Percentiles rank a stretch among this genome's conserved stretches.
Evolutionary conservation across 1,140 invertebrate species (phyloP).

Genomic region (Oreohelix idahoensis): DNA sequence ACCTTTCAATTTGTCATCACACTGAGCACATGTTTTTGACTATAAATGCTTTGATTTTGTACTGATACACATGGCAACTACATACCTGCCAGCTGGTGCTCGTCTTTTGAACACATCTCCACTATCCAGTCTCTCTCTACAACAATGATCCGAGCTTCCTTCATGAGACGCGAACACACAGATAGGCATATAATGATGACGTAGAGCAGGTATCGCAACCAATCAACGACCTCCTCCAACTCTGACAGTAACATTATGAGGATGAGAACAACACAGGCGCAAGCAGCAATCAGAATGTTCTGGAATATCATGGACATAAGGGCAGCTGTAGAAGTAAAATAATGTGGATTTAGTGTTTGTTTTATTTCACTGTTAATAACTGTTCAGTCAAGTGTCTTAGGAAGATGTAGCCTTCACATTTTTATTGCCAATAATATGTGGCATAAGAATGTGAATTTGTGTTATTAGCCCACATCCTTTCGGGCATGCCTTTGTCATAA

Average conservation of each 20-base stretch:
- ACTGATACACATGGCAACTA: background rate
- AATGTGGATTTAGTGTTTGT: background rate
- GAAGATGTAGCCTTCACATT: no score
- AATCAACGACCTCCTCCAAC: background rate
- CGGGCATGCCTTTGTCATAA: no score
- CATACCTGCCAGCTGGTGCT: conserved; percentile 54
- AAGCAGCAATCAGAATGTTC: conserved; percentile 53
- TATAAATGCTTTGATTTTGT: no score
- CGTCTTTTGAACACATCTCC: conserved; percentile 62
- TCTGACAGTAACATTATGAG: background rate
- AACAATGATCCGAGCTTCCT: conserved; percentile 72
- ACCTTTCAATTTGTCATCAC: no score
- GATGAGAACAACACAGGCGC: conserved; percentile 49
- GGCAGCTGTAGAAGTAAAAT: conserved; percentile 41
- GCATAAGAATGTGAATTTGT: no score
- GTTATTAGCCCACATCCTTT: no score
- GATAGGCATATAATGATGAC: conserved; percentile 57
- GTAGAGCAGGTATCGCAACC: conserved; percentile 40
- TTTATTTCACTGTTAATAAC: no score
- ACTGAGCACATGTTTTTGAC: no score
- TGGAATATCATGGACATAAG: conserved; percentile 54
- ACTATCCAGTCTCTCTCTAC: conserved; percentile 77
- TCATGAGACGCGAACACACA: conserved; percentile 61
- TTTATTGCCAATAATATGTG: no score
- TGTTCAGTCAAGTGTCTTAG: background rate